Percentiles rank a stretch among this genome's conserved stretches.
phyloP scores from a whole-genome alignment of 2,113 vertebrate species.

The Haemorhous mexicanus region DNA sequence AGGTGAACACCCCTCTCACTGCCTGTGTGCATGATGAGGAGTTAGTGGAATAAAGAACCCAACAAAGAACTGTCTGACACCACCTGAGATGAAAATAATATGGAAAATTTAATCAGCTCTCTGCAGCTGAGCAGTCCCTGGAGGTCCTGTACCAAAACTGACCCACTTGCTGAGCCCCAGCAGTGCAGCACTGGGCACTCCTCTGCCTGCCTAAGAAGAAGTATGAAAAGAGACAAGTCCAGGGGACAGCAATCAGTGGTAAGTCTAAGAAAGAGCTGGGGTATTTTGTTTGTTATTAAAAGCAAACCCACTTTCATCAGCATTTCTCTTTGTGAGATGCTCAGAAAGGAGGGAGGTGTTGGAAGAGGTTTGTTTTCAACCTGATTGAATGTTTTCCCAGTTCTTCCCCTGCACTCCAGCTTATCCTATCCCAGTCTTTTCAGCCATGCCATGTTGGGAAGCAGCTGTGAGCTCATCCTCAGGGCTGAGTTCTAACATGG shows the following conservation, averaged over 20 bases:
- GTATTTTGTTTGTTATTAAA: not conserved
- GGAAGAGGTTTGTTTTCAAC: not conserved
- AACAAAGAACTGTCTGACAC: not conserved
- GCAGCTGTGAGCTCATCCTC: not conserved
- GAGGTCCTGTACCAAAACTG: not conserved
- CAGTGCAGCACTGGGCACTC: rapidly evolving
- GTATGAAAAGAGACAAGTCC: not conserved
- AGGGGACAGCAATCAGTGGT: not conserved
- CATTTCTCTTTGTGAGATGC: not conserved
- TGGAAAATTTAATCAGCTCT: not conserved
- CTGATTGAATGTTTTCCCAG: not conserved
- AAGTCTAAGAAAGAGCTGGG: not conserved
- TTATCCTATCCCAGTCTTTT: not conserved
- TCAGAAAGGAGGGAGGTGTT: not conserved
- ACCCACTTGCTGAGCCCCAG: not conserved
- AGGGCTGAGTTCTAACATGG: not conserved
- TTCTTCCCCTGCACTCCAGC: not conserved
- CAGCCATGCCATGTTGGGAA: not conserved
- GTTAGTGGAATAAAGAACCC: not conserved
- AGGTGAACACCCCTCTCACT: not conserved
- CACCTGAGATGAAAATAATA: not conserved
- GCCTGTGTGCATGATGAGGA: not conserved
- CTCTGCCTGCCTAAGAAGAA: not conserved
- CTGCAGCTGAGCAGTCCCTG: not conserved
- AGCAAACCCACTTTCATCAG: not conserved